Evolutionary conservation across 1,140 invertebrate species (phyloP).

Genomic region (Pomacea maculata): DNA sequence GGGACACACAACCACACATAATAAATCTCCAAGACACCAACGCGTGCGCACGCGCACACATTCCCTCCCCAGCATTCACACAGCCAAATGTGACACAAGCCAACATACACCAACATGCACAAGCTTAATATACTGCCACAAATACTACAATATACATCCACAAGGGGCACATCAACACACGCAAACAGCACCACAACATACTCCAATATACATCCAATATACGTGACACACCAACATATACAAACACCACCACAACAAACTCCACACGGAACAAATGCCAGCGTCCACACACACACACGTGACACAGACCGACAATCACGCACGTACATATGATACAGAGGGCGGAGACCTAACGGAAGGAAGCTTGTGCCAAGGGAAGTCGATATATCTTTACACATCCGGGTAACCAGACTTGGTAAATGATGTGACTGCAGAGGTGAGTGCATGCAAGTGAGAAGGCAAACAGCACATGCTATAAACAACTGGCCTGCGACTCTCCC

Average conservation of each 20-base stretch:
- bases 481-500: too few relatives aligned
- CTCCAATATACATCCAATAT: background rate
- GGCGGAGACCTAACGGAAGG: too few relatives aligned
- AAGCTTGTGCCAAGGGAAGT: too few relatives aligned
- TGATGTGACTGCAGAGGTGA: too few relatives aligned
- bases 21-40: background rate
- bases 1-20: background rate
- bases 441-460: too few relatives aligned
- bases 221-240: constrained; percentile 1
- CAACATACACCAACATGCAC: background rate
- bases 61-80: background rate
- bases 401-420: too few relatives aligned
- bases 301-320: background rate
- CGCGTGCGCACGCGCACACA: background rate
- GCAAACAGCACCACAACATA: background rate
- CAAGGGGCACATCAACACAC: background rate
- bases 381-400: too few relatives aligned
- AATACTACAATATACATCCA: background rate
- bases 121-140: background rate
- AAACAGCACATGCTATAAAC: too few relatives aligned
- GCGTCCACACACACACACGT: background rate
- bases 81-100: constrained; percentile 2
- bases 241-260: background rate
- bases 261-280: too few relatives aligned
- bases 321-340: background rate